Base-by-base conservation (phyloP, 2,113 vertebrate species). In the Melanostigma gelatinosum region DNA sequence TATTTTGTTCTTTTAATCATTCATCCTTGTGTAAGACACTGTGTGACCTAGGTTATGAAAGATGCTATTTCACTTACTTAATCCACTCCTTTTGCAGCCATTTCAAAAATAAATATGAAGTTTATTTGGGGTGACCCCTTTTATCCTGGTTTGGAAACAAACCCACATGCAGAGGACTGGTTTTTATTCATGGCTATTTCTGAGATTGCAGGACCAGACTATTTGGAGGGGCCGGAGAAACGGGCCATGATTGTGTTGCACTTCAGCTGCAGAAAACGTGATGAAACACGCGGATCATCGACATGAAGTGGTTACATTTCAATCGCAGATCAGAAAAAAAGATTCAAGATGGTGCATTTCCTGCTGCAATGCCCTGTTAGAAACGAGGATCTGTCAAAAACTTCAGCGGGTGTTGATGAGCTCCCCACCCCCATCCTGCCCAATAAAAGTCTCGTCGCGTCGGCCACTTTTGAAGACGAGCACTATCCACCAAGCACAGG, bases 361-460 rank as follows among this genome's bases (percentile, higher is more conserved):
- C 80, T 70, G 79, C 86, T 88, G 88, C 79, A 81, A 76, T 82
- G 77, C 83, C 87, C 85, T 57, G 82, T 78, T 72, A 77, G 85
- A 80, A 83, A 84, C 15, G 81, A 80, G 83, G 85, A 94, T 91
- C 74, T 93, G 93, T 93, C 91, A 90, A 92, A 60, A 95, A 95
- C 93, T 95, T 95, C 87, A 79, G 89, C 93, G 89, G 91, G 82
- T 90, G 86, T 82, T 88, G 85, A 81, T 77, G 87, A 64, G 86
- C 88, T 90, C 88, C 91, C 89, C 93, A 90, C 89, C 91, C 91
- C 87, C 91, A 93, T 82, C 80, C 90, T 75, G 86, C 6, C 86
- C 90, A 92, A 91, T 91, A 94, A 94, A 94, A 94, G 91, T 92
- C 79, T 80, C 88, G 48, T 80, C 52, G 85, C 69, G 63, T 78